These are phyloP conservation scores for Ophion obscuratus DNA, from an alignment of 2,888 invertebrate genomes.

Conservation along the genomic window DNA sequence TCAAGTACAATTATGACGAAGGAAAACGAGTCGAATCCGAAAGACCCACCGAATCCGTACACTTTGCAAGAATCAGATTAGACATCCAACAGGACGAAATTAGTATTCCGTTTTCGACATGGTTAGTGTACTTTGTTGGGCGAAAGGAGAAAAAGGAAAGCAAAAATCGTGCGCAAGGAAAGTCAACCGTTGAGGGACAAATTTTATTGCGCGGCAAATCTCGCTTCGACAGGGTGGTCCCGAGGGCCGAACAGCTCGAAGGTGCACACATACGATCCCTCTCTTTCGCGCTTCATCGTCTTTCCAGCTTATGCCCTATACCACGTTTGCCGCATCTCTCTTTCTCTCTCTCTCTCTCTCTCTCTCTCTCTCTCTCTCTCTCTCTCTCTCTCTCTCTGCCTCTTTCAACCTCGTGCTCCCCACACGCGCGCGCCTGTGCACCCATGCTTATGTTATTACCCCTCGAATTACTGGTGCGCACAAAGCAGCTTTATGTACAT, in stretches of 20 bases:
- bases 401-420: slow-evolving; percentile 5
- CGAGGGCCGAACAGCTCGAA: slow-evolving; percentile 27
- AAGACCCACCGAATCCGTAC: neutral
- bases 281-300: slow-evolving; percentile 32
- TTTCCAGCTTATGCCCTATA: slow-evolving; percentile 22
- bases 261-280: neutral
- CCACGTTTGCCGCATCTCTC: slow-evolving; percentile 4
- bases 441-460: slow-evolving; percentile 51
- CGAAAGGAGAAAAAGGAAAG: neutral
- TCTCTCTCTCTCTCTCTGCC: slow-evolving; percentile 8
- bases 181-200: slow-evolving; percentile 4
- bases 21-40: neutral
- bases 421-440: neutral
- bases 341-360: too few species aligned
- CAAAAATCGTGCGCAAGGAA: neutral
- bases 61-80: neutral
- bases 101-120: neutral
- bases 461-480: slow-evolving; percentile 49
- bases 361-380: slow-evolving; percentile 6
- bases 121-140: neutral
- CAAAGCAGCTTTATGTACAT: slow-evolving; percentile 27
- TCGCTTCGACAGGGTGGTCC: slow-evolving; percentile 51
- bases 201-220: slow-evolving; percentile 18
- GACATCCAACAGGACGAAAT: neutral
- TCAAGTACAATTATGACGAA: too few species aligned